Conservation (phyloP, 2,113 vertebrate genomes). For the Cavia aperea region DNA sequence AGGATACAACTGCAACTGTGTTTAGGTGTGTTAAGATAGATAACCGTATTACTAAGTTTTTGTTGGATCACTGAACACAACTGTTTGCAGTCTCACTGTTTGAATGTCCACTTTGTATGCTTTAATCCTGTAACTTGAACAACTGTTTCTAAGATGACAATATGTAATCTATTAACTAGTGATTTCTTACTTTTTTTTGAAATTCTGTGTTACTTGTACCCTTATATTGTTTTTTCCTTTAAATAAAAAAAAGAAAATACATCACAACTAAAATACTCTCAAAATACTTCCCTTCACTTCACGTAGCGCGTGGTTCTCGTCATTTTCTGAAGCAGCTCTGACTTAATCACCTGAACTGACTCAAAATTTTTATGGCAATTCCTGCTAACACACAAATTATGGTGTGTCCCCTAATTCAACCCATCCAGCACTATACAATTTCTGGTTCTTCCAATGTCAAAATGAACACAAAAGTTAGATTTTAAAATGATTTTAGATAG, state of each 20-base stretch:
- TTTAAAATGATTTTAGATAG: neutral
- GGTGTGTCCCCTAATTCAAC: neutral
- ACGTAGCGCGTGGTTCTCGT: neutral
- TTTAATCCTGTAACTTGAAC: no score
- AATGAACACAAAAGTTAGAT: neutral
- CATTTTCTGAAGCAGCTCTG: neutral
- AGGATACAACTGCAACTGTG: no score
- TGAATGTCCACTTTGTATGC: no score
- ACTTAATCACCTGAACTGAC: neutral
- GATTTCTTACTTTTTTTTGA: no score
- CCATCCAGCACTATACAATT: neutral
- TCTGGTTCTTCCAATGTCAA: neutral
- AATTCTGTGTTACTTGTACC: no score
- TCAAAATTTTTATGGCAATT: neutral
- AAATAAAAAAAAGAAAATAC: neutral
- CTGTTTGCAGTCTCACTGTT: no score
- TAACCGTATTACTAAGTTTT: no score
- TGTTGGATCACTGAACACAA: no score
- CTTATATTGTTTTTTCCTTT: no score
- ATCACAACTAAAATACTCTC: neutral
- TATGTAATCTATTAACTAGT: no score
- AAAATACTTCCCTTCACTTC: neutral
- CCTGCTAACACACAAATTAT: neutral
- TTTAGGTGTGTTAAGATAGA: no score
- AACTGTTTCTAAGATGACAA: no score